Percentiles rank a stretch among this genome's conserved stretches.
phyloP scores from a whole-genome alignment of 2,888 invertebrate genomes.

The Strigamia crassipes region DNA sequence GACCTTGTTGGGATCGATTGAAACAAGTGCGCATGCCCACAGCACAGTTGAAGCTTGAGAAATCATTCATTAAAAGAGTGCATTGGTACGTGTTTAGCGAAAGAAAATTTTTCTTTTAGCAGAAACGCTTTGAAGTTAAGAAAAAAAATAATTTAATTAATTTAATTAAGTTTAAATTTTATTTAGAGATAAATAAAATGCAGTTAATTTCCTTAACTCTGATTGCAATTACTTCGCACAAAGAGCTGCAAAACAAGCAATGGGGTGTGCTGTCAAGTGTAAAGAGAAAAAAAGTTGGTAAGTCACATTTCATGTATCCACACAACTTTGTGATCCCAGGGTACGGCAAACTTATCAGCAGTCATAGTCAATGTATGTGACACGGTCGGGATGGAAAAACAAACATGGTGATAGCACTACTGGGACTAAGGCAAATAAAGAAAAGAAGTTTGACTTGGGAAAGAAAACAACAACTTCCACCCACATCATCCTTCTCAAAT shows the following conservation, averaged over 20 bases:
- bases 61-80: conserved; percentile 35
- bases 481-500: conserved; percentile 18
- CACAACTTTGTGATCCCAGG: conserved; percentile 19
- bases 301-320: conserved; percentile 3
- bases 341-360: conserved; percentile 23
- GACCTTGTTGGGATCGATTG: conserved; percentile 36
- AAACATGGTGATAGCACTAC: conserved; percentile 7
- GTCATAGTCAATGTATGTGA: conserved; percentile 32
- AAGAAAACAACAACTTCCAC: conserved; percentile 22
- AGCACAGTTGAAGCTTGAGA: conserved; percentile 4
- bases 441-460: conserved; percentile 33
- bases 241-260: background rate
- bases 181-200: background rate
- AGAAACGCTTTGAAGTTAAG: background rate
- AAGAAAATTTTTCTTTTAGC: background rate
- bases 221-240: background rate
- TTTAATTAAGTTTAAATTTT: background rate
- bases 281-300: background rate
- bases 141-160: background rate
- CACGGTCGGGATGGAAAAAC: conserved; percentile 16
- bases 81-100: background rate
- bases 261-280: background rate
- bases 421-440: conserved; percentile 24
- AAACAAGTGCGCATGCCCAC: conserved; percentile 31
- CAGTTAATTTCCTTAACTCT: background rate